phyloP scores from a whole-genome alignment of 2,888 invertebrate genomes.

The Agonum fuliginosum region DNA sequence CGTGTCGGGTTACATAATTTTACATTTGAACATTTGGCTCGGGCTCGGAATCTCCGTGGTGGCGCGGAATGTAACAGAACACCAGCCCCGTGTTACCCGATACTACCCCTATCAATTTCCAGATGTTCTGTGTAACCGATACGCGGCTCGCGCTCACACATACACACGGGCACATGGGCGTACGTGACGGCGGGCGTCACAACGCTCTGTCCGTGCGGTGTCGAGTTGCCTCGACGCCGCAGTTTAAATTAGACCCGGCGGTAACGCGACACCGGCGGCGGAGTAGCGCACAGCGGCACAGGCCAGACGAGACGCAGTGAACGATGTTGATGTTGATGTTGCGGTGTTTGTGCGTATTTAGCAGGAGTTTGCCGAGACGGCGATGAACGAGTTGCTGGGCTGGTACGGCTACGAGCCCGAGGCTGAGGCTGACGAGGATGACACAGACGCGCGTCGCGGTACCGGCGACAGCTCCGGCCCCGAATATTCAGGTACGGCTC shows the following conservation, averaged over 20 bases:
- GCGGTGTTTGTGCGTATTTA: slow-evolving; percentile 66
- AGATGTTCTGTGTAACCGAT: slow-evolving; percentile 59
- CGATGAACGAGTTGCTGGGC: slow-evolving; percentile 93
- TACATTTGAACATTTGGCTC: slow-evolving; percentile 44
- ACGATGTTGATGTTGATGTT: slow-evolving; percentile 30
- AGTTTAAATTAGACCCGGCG: slow-evolving; percentile 61
- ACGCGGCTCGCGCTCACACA: slow-evolving; percentile 48
- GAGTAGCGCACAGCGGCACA: too few species aligned
- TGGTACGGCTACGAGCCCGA: slow-evolving; percentile 92
- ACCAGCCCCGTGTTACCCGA: slow-evolving; percentile 49
- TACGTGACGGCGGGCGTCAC: slow-evolving; percentile 43
- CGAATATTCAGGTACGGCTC: slow-evolving; percentile 67
- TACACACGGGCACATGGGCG: slow-evolving; percentile 23
- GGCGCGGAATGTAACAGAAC: slow-evolving; percentile 38
- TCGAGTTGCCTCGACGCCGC: slow-evolving; percentile 64
- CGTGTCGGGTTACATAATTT: slow-evolving; percentile 56
- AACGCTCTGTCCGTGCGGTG: slow-evolving; percentile 39
- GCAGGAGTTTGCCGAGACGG: slow-evolving; percentile 93
- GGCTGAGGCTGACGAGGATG: slow-evolving; percentile 77
- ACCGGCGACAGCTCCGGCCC: slow-evolving; percentile 73
- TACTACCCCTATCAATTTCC: slow-evolving; percentile 59
- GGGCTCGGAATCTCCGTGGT: slow-evolving; percentile 50
- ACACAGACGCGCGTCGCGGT: slow-evolving; percentile 68
- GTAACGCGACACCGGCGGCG: slow-evolving; percentile 46
- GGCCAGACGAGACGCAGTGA: slow-evolving; percentile 36